phyloP scores from a whole-genome alignment of 2,888 invertebrate genomes.

The Lasioglossum leucozonium region DNA sequence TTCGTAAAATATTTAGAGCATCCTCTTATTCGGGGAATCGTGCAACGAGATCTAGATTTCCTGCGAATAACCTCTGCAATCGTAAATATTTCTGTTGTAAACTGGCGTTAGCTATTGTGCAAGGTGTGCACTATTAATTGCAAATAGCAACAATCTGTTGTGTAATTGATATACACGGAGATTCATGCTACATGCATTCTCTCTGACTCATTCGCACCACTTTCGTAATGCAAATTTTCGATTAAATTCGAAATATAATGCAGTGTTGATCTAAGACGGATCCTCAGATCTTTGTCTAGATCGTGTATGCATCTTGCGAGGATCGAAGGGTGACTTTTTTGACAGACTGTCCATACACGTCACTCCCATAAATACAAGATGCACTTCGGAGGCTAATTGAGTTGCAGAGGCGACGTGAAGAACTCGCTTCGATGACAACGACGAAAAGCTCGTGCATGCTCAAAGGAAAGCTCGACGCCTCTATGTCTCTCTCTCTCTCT shows the following conservation, averaged over 20 bases:
- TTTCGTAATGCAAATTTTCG: neutral
- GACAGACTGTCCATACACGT: neutral
- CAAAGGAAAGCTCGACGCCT: constrained; percentile 4
- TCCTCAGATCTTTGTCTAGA: too few species aligned
- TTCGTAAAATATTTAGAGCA: neutral
- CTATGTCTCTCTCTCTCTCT: neutral
- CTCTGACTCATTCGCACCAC: neutral
- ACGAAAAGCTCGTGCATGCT: neutral
- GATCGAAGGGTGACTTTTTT: too few species aligned
- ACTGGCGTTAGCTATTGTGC: neutral
- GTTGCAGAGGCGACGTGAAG: neutral
- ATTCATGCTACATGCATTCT: neutral
- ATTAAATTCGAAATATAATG: neutral
- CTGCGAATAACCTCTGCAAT: neutral
- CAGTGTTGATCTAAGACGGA: too few species aligned
- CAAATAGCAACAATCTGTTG: neutral
- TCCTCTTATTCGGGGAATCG: neutral
- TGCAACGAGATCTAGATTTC: neutral
- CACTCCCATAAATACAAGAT: neutral
- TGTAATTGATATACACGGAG: neutral
- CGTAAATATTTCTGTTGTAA: neutral
- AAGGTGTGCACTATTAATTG: neutral
- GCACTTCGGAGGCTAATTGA: neutral
- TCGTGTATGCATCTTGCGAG: too few species aligned
- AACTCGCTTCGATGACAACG: constrained; percentile 6